Conservation (phyloP, 2,113 vertebrate genomes). For the Polyodon spathula region DNA sequence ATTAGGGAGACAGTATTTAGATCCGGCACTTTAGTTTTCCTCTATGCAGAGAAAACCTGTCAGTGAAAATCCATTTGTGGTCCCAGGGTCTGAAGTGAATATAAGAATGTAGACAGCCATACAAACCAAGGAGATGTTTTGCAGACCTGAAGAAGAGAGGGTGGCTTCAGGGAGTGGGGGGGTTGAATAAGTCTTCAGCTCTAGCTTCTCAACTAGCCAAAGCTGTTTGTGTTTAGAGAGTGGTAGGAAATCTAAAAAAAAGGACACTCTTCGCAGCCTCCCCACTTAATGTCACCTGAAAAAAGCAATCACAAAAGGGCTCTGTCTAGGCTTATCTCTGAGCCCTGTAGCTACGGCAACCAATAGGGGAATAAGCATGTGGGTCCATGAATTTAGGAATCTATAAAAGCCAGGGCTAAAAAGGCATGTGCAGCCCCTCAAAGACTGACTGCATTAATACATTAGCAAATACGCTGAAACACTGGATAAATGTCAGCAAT, state of each 20-base stretch:
- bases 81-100: too few relatives aligned
- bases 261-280: slow-evolving; percentile 76
- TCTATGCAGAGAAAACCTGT: too few relatives aligned
- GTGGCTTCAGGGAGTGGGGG: neutral
- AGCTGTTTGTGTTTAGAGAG: slow-evolving; percentile 79
- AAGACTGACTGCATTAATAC: slow-evolving; percentile 98
- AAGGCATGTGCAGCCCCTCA: slow-evolving; percentile 79
- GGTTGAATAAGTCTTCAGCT: slow-evolving; percentile 63
- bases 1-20: too few relatives aligned
- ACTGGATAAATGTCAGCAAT: slow-evolving; percentile 99
- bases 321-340: slow-evolving; percentile 83
- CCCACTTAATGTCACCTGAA: slow-evolving; percentile 90
- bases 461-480: slow-evolving; percentile 99
- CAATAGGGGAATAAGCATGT: slow-evolving; percentile 85
- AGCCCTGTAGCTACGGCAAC: slow-evolving; percentile 96
- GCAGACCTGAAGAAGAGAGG: slow-evolving; percentile 6
- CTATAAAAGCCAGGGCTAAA: slow-evolving; percentile 83
- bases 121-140: too few relatives aligned
- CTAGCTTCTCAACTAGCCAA: slow-evolving; percentile 66
- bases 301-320: slow-evolving; percentile 83
- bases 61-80: too few relatives aligned
- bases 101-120: too few relatives aligned
- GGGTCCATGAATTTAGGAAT: slow-evolving; percentile 86
- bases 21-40: too few relatives aligned
- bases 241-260: slow-evolving; percentile 77